Conservation (phyloP, 2,113 vertebrate species). For the Struthidea cinerea region DNA sequence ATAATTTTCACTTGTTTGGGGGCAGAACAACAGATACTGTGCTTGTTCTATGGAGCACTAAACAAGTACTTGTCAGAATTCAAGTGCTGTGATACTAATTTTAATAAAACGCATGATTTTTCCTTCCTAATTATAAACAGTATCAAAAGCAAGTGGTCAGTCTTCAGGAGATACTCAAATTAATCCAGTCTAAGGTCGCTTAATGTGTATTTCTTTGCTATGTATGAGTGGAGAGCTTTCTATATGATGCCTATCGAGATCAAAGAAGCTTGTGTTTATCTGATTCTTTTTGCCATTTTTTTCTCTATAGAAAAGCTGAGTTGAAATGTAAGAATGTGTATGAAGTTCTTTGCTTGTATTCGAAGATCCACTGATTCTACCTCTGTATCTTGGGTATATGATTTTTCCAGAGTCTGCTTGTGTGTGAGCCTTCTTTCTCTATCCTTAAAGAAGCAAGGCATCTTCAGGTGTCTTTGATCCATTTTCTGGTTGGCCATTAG, state of each 20-base stretch:
- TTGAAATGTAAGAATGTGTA: neutral
- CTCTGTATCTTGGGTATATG: neutral
- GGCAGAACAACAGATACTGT: neutral
- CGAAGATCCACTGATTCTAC: neutral
- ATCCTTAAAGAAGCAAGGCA: neutral
- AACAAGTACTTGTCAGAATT: neutral
- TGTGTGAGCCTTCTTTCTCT: neutral
- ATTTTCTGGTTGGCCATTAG: neutral
- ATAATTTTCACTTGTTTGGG: neutral
- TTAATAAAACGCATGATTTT: neutral
- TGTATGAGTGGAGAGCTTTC: neutral
- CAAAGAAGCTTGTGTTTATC: neutral
- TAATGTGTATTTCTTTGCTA: neutral
- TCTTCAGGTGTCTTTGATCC: neutral
- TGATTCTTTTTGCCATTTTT: neutral
- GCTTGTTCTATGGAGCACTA: neutral
- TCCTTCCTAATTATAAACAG: neutral
- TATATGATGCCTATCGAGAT: rapidly evolving
- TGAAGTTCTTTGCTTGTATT: neutral
- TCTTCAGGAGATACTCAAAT: neutral
- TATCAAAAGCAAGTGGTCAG: neutral
- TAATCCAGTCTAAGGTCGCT: neutral
- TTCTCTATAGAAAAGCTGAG: neutral
- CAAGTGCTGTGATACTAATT: neutral
- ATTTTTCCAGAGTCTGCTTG: neutral